phyloP scores from a whole-genome alignment of 1,140 invertebrate genomes.

The Cyrtorhinus lividipennis region DNA sequence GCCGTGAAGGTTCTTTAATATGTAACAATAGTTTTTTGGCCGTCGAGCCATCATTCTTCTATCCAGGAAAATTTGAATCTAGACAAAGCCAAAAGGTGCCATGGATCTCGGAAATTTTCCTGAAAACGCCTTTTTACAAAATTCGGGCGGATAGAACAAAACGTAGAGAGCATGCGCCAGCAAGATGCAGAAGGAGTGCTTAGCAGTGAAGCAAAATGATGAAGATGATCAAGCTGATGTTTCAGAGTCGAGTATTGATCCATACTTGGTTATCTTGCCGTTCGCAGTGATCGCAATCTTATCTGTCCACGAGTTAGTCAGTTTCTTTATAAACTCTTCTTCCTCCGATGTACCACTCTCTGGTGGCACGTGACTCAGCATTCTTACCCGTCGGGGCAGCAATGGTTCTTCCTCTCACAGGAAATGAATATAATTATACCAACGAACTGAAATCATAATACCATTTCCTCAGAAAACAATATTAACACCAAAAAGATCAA shows the following conservation, averaged over 20 bases:
- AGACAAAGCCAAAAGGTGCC: no score
- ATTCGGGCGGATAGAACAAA: background rate
- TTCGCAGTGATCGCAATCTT: background rate
- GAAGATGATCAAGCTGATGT: slow-evolving; percentile 10
- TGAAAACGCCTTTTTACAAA: background rate
- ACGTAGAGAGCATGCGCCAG: background rate
- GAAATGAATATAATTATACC: slow-evolving; percentile 8
- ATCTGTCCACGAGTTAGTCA: slow-evolving; percentile 1
- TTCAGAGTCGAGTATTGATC: background rate
- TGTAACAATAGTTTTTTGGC: no score
- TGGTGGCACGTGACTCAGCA: slow-evolving; percentile 12
- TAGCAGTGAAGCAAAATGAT: background rate
- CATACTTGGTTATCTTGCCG: slow-evolving; percentile 8
- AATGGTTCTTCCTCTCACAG: slow-evolving; percentile 17
- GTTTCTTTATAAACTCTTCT: slow-evolving; percentile 4
- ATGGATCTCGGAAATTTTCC: background rate
- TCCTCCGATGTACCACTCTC: background rate
- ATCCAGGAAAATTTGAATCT: no score
- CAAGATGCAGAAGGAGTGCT: slow-evolving; percentile 2
- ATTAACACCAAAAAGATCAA: no score
- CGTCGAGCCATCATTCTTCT: no score
- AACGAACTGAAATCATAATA: slow-evolving; percentile 18
- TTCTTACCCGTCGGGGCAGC: slow-evolving; percentile 11
- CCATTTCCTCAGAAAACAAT: no score
- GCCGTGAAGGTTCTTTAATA: no score